Conservation (phyloP, 2,113 vertebrate genomes). For the Chloropsis cyanopogon region DNA sequence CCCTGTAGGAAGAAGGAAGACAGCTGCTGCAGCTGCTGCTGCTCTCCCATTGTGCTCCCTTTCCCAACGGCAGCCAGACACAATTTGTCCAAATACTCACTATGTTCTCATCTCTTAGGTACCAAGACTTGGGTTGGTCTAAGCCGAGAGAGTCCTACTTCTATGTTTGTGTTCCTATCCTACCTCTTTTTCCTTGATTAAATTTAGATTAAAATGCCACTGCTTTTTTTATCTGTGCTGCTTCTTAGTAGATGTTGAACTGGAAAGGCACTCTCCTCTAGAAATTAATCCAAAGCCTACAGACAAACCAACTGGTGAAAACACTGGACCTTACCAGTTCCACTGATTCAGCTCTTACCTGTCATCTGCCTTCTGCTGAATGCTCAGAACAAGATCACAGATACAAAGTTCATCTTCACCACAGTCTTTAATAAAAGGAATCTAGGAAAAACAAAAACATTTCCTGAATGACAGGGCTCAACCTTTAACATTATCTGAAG, state of each 20-base stretch:
- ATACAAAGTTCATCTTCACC: conserved; percentile 85
- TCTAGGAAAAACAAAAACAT: conserved; percentile 59
- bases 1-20: not conserved
- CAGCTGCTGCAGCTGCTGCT: not conserved
- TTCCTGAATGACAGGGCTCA: not conserved
- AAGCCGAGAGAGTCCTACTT: not conserved
- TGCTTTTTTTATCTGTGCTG: not conserved
- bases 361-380: conserved; percentile 63
- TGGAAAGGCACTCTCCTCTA: not conserved
- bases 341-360: conserved; percentile 67
- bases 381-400: conserved; percentile 81
- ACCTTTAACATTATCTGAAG: not conserved
- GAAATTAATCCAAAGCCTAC: not conserved
- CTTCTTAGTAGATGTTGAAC: not conserved
- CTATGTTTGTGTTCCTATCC: not conserved
- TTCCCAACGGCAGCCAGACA: not conserved
- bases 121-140: not conserved
- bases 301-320: not conserved
- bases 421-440: conserved; percentile 90
- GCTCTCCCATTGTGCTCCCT: not conserved
- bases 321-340: not conserved
- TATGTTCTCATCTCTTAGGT: not conserved
- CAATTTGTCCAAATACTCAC: not conserved
- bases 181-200: not conserved
- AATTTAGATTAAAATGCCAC: not conserved